Base-by-base conservation (phyloP, 2,797 vertebrate species). In the Galagoides demidoff region DNA sequence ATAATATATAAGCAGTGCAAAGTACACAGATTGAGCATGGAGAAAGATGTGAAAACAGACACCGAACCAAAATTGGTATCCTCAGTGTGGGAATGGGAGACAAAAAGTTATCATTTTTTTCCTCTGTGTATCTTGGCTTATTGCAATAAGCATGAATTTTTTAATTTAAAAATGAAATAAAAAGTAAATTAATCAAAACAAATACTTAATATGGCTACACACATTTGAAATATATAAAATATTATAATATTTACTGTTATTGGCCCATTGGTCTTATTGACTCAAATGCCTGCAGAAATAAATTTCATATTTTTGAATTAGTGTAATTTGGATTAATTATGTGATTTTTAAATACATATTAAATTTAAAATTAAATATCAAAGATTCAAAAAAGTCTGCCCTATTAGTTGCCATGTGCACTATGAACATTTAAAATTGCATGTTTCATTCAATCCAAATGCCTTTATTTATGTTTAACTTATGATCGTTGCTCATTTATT, bases 141-240 rank as follows among this genome's bases (percentile, higher is more conserved):
- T 84, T 92, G 78, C 11, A 70, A 59, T 76, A 34, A 91, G 3
- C 2, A 57, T 73, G 29, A 7, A 79, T 5, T 73, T 74, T 92
- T 92, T 71, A 63, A 68, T 74, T 85, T 89, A 68, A 22, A 89
- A 78, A 34, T 71, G 23, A 87, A 71, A 43, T 74, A 43, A 82
- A 90, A 78, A 55, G 0, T 49, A 83, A 66, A 22, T 57, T 43
- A 89, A 70, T 52, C 14, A 83, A 94, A 95, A 22, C 66, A 77
- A 78, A 43, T 52, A 59, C n/a, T 49, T 91, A 57, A 34, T 19
- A 61, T 39, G 74, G 61, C 10, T 34, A 37, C 25, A 49, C 12
- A 71, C 45, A 55, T 91, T 61, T 68, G 5, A 52, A 77, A 91
- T 90, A 82, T 85, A 61, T 43, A 63, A 89, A 83, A 82, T 82